These are phyloP conservation scores for Megastigmus dorsalis DNA, from an alignment of 2,888 invertebrate species.

Conservation along the genomic window DNA sequence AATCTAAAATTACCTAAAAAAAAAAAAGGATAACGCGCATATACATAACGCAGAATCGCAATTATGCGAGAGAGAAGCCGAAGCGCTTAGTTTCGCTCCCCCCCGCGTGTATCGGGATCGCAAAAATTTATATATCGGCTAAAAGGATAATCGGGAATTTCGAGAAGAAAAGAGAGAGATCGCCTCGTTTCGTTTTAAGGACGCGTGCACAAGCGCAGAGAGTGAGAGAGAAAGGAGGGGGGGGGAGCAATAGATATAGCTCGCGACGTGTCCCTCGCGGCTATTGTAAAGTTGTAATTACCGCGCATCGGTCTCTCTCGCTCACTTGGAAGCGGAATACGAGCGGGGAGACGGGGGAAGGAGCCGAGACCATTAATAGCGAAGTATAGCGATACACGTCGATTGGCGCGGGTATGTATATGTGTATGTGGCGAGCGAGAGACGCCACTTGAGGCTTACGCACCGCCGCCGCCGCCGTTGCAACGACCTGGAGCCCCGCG, in stretches of 20 bases:
- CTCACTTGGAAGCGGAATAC: no score
- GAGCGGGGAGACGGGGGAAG: neutral
- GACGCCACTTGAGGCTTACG: neutral
- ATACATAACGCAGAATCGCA: conserved; percentile 33
- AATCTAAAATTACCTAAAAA: conserved; percentile 43
- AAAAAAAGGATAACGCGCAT: no score
- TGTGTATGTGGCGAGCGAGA: no score
- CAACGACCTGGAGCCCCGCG: no score
- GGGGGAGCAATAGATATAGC: conserved; percentile 40
- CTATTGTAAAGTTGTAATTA: conserved; percentile 51
- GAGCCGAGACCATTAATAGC: conserved; percentile 40
- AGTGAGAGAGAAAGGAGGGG: no score
- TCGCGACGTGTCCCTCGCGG: conserved; percentile 47
- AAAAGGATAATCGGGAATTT: conserved; percentile 33
- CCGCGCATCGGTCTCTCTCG: conserved; percentile 45
- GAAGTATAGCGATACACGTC: conserved; percentile 24
- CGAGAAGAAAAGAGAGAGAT: no score
- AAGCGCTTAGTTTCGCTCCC: no score
- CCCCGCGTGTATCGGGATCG: neutral
- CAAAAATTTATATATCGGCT: conserved; percentile 26
- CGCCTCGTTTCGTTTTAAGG: no score
- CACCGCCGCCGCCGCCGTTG: neutral
- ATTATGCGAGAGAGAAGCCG: no score
- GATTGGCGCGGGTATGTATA: neutral
- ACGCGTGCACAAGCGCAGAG: neutral